These are phyloP conservation scores for Hoplostethus atlanticus DNA, from an alignment of 2,797 vertebrate genomes.

Conservation along the genomic window DNA sequence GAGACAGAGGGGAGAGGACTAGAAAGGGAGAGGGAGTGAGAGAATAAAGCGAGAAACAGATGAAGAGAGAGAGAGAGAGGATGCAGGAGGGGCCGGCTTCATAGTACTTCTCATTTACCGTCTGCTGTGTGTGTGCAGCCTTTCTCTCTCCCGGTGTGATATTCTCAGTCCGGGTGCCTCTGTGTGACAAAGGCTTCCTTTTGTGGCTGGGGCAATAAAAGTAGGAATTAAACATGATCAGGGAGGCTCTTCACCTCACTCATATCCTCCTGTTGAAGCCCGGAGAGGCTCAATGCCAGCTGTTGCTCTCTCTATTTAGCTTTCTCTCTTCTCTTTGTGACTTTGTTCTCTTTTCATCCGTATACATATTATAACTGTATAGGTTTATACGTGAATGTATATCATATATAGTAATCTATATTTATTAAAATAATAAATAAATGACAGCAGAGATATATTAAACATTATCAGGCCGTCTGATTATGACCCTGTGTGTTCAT, in stretches of 20 bases:
- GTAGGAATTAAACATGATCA: conserved; percentile 64
- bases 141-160: conserved; percentile 37
- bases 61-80: not conserved
- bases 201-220: conserved; percentile 58
- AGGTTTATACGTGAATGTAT: too few species aligned
- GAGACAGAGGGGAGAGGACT: too few species aligned
- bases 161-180: conserved; percentile 46
- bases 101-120: conserved; percentile 60
- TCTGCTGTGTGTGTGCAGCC: conserved; percentile 55
- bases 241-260: conserved; percentile 51
- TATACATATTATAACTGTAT: too few species aligned
- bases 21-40: not conserved
- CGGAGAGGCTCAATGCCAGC: not conserved
- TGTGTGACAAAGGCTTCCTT: conserved; percentile 64
- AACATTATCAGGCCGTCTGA: too few species aligned
- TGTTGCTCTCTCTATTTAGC: not conserved
- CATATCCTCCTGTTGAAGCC: conserved; percentile 24
- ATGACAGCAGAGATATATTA: too few species aligned
- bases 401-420: too few species aligned
- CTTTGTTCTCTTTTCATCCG: not conserved
- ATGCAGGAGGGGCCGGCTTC: conserved; percentile 21
- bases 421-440: too few species aligned
- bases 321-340: conserved; percentile 24
- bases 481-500: too few species aligned
- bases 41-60: not conserved